Evolutionary conservation across 2,113 vertebrate genomes (phyloP).

Genomic region (Melospiza melodia): DNA sequence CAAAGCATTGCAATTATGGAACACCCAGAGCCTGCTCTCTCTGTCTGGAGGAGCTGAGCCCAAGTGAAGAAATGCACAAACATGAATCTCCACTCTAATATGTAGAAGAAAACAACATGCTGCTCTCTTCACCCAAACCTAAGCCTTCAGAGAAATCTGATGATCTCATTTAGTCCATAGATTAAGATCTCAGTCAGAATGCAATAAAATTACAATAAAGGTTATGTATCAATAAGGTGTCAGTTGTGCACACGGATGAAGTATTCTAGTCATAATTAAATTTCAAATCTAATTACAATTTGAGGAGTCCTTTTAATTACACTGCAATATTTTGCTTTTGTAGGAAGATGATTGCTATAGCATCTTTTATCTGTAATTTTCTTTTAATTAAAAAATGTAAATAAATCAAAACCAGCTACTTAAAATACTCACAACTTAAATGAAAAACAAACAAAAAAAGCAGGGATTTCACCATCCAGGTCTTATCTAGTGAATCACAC

Average conservation of each 20-base stretch:
- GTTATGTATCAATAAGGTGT: constrained; percentile 74
- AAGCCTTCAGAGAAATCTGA: constrained; percentile 61
- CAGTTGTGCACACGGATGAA: constrained; percentile 69
- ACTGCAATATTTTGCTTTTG: constrained; percentile 76
- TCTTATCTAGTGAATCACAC: constrained; percentile 57
- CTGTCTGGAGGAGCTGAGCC: background rate
- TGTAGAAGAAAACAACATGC: background rate
- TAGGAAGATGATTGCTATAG: constrained; percentile 72
- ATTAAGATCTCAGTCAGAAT: constrained; percentile 74
- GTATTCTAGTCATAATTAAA: constrained; percentile 79
- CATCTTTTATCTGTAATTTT: constrained; percentile 81
- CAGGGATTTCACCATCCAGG: background rate
- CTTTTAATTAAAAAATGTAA: constrained; percentile 84
- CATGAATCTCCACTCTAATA: background rate
- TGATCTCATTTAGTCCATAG: constrained; percentile 68
- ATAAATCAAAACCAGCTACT: constrained; percentile 75
- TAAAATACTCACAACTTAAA: constrained; percentile 72
- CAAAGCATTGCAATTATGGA: background rate
- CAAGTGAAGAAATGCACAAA: background rate
- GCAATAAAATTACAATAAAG: constrained; percentile 77
- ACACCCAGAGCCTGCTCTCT: background rate
- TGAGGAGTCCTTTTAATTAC: constrained; percentile 79
- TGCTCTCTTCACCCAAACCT: constrained; percentile 18
- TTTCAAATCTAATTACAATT: constrained; percentile 81
- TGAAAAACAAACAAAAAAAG: constrained; percentile 58